phyloP scores from a whole-genome alignment of 2,888 invertebrate genomes.

The Nephrotoma appendiculata region DNA sequence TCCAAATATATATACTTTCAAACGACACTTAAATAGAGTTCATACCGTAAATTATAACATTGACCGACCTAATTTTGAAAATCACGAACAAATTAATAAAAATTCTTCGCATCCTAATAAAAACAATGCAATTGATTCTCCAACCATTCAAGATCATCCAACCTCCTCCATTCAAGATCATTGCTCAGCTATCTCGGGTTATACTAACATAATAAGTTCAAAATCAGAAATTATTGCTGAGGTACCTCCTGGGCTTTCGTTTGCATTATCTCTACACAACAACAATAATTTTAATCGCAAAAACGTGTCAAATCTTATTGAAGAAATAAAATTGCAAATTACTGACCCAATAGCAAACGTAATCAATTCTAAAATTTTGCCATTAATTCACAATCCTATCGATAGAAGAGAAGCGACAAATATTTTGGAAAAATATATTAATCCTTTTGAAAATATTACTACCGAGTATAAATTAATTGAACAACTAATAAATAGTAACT shows the following conservation, averaged over 20 bases:
- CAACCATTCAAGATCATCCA: too few relatives aligned
- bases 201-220: background rate
- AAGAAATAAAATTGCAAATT: background rate
- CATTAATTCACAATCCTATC: background rate
- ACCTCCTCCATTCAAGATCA: background rate
- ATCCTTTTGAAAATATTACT: background rate
- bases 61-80: too few relatives aligned
- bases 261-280: constrained; percentile 8
- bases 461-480: constrained; percentile 8
- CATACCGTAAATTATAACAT: background rate
- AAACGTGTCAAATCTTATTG: background rate
- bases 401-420: background rate
- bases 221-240: background rate
- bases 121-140: too few relatives aligned
- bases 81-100: background rate
- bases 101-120: background rate
- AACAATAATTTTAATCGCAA: constrained; percentile 9
- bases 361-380: background rate
- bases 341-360: background rate
- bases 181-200: background rate
- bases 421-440: background rate
- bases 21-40: background rate
- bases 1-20: background rate
- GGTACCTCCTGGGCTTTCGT: background rate
- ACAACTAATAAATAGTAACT: background rate